phyloP scores from a whole-genome alignment of 2,113 vertebrate genomes.

The Camelus dromedarius region DNA sequence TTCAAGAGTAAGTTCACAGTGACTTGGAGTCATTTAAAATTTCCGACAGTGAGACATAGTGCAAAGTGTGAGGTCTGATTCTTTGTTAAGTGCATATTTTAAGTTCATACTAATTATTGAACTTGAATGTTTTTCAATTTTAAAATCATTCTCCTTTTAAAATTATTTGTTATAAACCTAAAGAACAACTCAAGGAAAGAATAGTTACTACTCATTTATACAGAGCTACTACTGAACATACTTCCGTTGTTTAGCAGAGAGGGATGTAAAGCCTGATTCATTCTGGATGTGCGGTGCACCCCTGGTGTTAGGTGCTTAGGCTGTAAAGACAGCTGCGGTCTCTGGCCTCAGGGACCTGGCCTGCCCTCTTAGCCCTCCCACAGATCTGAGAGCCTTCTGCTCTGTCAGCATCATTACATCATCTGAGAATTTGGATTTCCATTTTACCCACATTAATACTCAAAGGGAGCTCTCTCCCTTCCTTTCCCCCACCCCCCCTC shows the following conservation, averaged over 20 bases:
- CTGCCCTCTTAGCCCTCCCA: neutral
- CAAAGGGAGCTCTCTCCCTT: neutral
- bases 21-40: conserved; percentile 13
- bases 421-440: neutral
- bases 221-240: neutral
- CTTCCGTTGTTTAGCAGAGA: neutral
- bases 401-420: neutral
- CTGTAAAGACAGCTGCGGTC: neutral
- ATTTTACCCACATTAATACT: neutral
- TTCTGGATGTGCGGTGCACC: neutral
- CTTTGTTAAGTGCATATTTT: neutral
- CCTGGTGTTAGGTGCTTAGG: neutral
- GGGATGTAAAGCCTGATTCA: neutral
- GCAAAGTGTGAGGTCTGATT: neutral
- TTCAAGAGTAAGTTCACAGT: neutral
- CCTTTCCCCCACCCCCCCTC: neutral
- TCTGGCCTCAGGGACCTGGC: neutral
- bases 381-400: neutral
- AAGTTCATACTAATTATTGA: neutral
- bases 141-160: neutral
- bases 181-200: neutral
- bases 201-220: neutral
- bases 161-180: neutral
- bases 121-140: neutral
- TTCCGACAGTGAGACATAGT: neutral